Evolutionary conservation across 2,888 invertebrate genomes (phyloP), one percentile per base, ranked within the genome.

Genomic region (Notodonta dromedarius): DNA sequence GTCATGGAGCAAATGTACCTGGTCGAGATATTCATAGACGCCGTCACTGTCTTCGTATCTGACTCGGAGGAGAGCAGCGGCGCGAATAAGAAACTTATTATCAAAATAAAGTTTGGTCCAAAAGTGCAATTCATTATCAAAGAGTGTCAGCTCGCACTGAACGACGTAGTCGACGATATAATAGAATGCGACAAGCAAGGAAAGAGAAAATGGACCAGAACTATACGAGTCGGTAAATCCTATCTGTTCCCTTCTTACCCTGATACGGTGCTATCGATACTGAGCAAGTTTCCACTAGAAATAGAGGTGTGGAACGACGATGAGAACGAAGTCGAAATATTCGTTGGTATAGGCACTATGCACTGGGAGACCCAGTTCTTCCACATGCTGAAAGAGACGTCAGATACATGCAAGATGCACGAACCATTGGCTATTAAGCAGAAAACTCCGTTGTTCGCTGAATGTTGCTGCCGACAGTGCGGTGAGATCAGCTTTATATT

Each of bases 1-100:
- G 87, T 91, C 86, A 94, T 94, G 91, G 94, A 94, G 87, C 93
- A 94, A 89, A 84, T 95, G 78, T 95, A 93, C 87, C 80, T 94
- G 83, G 69, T 95, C 73, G 95, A 95, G 84, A 90, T 94, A 82
- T 89, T 94, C 76, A 83, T 95, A 75, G 93, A 94, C 81, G 93
- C 91, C 84, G 91, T 95, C 66, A 85, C 86, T 61, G 78, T 94
- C 84, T 87, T 85, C 77, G 72, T 79, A 69, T 62, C 78, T n/a
- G 79, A 83, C 39, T 78, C 82, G 66, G 80, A 88, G 65, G 74
- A 84, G 74, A 72, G 79, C 16, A 84, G 80, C 62, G 85, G 85
- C 60, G 86, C 84, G 5, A 87, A 89, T 68, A 91, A 94, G 74
- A 90, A 87, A 60, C 80, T 95, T 8, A 88, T 89, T 42, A 80